Base-by-base conservation (phyloP, 2,113 vertebrate genomes). In the Malurus elegans region DNA sequence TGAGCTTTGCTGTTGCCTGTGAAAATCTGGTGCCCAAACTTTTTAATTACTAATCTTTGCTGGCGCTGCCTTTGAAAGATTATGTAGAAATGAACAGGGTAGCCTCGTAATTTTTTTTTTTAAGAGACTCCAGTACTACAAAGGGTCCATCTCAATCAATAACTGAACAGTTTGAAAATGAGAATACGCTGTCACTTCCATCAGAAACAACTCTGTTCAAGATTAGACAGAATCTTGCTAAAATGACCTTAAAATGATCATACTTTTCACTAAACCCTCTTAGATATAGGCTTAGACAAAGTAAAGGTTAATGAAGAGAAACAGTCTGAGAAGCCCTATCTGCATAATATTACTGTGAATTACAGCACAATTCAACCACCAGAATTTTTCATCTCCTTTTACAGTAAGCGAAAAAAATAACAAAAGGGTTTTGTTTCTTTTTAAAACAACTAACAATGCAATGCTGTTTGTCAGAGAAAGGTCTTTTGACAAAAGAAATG, bases 401-500 rank as follows among this genome's bases (percentile, higher is more conserved):
- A 67, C 57, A 91, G 38, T 31, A 61, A 76, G n/a, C n/a, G 54
- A 74, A 90, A 91, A 88, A 79, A 79, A 72, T 72, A 85, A 79
- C 2, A 23, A 56, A 92, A 90, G 71, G 79, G 70, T 34, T 91
- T 86, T 74, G 42, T 57, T 91, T 94, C 76, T 87, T 88, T 95
- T 88, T 88, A 50, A 73, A 93, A 89, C 69, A 96, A 93, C 83
- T 84, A 93, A 95, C 71, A 95, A 93, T 91, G 75, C 50, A 86
- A 53, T 57, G 71, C 48, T 91, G 79, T 91, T 96, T 93, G 66
- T 53, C 92, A 96, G 71, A 84, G 71, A 93, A 96, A 96, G 67
- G 44, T 34, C 90, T 92, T 88, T 83, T 93, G 84, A 97, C 93
- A 96, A 93, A 92, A 95, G 83, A 79, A 95, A 92, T 80, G 84